Evolutionary conservation across 2,797 vertebrate species (phyloP).

Genomic region (Babyrousa celebensis): DNA sequence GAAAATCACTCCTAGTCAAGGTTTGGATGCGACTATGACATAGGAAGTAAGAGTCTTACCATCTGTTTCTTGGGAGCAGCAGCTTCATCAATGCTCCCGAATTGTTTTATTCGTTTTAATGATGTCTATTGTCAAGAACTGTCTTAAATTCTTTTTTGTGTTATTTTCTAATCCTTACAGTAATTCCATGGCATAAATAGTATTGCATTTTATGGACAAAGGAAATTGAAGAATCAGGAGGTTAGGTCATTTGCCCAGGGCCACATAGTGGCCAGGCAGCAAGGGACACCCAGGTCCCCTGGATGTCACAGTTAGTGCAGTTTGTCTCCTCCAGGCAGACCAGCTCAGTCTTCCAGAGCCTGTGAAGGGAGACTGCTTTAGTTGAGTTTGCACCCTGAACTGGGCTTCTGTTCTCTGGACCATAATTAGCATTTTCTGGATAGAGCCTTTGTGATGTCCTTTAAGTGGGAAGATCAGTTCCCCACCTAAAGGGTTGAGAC

Average conservation of each 20-base stretch:
- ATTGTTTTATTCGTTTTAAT: neutral
- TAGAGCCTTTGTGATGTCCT: neutral
- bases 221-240: neutral
- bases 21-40: neutral
- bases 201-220: neutral
- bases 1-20: neutral
- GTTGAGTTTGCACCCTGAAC: neutral
- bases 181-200: neutral
- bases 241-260: neutral
- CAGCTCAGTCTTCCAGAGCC: neutral
- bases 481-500: neutral
- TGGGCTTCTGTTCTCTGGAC: neutral
- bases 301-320: neutral
- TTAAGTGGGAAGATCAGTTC: neutral
- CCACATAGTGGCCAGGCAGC: neutral
- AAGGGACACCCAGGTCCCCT: neutral
- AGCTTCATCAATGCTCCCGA: neutral
- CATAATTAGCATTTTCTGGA: neutral
- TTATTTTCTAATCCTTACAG: neutral
- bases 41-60: neutral
- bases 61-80: neutral
- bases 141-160: neutral
- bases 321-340: neutral
- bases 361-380: neutral
- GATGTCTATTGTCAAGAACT: neutral